A percentile compares a stretch with the other conserved stretches of the same genome.
Evolutionary conservation across 2,888 invertebrate genomes (phyloP).

Genomic region (Oscheius sp.): DNA sequence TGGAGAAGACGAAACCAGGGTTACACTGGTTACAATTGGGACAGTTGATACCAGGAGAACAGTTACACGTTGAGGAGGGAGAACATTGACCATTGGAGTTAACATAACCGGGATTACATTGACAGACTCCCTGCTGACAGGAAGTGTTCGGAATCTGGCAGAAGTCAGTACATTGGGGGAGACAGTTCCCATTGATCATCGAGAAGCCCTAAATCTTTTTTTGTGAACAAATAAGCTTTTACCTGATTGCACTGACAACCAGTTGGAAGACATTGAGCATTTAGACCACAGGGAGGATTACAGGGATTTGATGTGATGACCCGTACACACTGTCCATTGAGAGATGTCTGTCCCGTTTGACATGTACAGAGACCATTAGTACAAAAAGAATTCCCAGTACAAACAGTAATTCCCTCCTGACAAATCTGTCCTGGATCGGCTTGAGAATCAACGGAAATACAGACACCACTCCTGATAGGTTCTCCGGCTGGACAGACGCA

Average conservation of each 20-base stretch:
- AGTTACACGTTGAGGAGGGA: neutral
- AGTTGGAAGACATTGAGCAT: constrained; percentile 34
- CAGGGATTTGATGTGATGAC: constrained; percentile 42
- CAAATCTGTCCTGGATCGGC: constrained; percentile 65
- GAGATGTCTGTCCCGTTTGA: constrained; percentile 40
- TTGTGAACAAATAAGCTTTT: neutral
- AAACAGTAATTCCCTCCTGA: constrained; percentile 57
- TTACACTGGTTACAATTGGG: neutral
- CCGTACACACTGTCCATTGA: constrained; percentile 63
- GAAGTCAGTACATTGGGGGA: neutral
- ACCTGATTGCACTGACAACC: constrained; percentile 42
- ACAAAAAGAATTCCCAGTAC: constrained; percentile 65
- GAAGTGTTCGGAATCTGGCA: constrained; percentile 32
- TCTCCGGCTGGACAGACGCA: constrained; percentile 69
- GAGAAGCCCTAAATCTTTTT: constrained; percentile 34
- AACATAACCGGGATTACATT: constrained; percentile 15
- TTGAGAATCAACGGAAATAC: constrained; percentile 43
- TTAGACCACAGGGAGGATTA: constrained; percentile 24
- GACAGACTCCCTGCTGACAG: constrained; percentile 40
- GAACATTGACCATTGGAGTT: constrained; percentile 12
- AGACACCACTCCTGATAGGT: constrained; percentile 49
- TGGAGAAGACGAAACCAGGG: neutral
- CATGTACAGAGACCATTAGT: constrained; percentile 62
- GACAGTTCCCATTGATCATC: constrained; percentile 17
- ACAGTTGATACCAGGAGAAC: too few species aligned